Evolutionary conservation across 2,888 invertebrate genomes (phyloP), one percentile per base, ranked within the genome.

Genomic region (Meandrusa payeni): DNA sequence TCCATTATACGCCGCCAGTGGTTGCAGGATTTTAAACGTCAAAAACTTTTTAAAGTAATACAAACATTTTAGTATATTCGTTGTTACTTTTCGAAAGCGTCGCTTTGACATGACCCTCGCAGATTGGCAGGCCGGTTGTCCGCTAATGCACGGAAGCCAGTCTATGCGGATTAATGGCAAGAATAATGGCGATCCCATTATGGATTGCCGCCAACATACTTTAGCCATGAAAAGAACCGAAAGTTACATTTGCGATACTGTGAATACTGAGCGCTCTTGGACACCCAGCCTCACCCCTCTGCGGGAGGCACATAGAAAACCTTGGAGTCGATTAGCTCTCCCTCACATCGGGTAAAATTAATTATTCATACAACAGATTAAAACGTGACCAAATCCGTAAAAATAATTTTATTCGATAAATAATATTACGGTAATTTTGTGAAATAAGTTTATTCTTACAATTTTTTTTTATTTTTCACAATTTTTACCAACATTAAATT

Each of bases 201-300:
- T 88, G 88, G 88, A 88, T 88, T 86, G 88, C 87, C 87, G 88
- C 88, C 88, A 88, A 87, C 87, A 86, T 87, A 86, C 86, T 87
- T 87, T 86, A 87, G 82, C 76, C 79, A 87, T 87, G 86, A 87
- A 87, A 87, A 86, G 87, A 87, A 86, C 86, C 86, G 85, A 87
- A 87, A 87, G 86, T 87, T 86, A 86, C 87, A 86, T 86, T 87
- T 86, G 83, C 86, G 86, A 87, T 86, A 86, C 86, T 85, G 80
- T 86, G 86, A 86, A 87, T 87, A 87, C 86, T 81, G 87, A 85
- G 76, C 81, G 72, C 73, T 76, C 70, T 75, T 63, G 74, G 77
- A 72, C 72, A 62, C 56, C 65, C 63, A 61, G 63, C 47, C 64
- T 61, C 64, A 60, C 54, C 60, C 63, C 57, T 64, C 57, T 36